Base-by-base conservation (phyloP, 2,113 vertebrate genomes). In the Brachypteracias leptosomus region DNA sequence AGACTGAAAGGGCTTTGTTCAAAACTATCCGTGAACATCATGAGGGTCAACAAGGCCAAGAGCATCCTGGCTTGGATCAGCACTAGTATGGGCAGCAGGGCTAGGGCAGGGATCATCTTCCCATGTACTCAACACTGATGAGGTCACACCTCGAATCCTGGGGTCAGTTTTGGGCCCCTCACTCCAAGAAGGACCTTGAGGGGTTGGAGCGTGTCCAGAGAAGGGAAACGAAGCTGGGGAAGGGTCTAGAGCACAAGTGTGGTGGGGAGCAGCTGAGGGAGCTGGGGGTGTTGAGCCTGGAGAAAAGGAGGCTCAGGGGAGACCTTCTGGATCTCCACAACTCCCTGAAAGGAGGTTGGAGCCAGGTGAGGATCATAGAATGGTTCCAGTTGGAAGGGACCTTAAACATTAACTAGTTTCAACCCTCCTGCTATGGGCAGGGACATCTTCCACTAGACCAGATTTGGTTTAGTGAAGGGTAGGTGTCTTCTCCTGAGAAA, bases 1-100 rank as follows among this genome's bases (percentile, higher is more conserved):
- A 13, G 24, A 40, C 55, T 6, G 46, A 11, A 4, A 47, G 16
- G 4, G 13, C 51, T 2, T 10, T 6, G 4, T 1, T 4, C 29
- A 4, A 73, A 7, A 1, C 11, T 67, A 21, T 3, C n/a, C 21
- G 10, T 46, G 42, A n/a, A n/a, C 20, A 26, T n/a, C 21, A 20
- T 16, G 31, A 24, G 42, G 31, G 12, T n/a, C 29, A 19, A 65
- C 7, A 14, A 42, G 62, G 42, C 20, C 14, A 20, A 10, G 24
- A 19, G 61, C 38, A 63, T 44, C 62, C 28, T 31, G 62, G 40
- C 62, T 29, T 65, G 62, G 7, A 10, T 65, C 29, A 44, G 40
- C 28, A 65, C 12, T 18, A 13, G 62, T 14, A 40, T 31, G 62
- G 40, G 38, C 25, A 44, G 38, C 40, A 31, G 62, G 62, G 44